Conservation (phyloP, 2,113 vertebrate species). For the Propithecus coquereli region DNA sequence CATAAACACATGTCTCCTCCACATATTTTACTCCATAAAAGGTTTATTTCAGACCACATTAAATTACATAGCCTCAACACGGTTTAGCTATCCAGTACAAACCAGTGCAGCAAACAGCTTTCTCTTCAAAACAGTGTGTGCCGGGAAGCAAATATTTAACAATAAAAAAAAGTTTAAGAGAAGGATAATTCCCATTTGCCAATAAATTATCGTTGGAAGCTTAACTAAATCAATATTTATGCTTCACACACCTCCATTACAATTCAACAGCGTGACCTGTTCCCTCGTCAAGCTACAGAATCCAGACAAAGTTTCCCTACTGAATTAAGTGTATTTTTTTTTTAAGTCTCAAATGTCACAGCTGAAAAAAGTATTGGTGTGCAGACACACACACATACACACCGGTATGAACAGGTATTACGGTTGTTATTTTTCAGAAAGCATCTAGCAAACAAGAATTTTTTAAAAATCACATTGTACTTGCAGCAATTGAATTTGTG, state of each 20-base stretch:
- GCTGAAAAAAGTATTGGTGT: not conserved
- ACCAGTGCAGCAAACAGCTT: not conserved
- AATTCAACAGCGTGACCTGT: not conserved
- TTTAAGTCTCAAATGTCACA: not conserved
- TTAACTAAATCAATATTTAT: not conserved
- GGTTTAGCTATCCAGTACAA: not conserved
- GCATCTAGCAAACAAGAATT: not conserved
- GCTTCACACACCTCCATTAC: not conserved
- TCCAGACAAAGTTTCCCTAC: not conserved
- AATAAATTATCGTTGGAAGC: not conserved
- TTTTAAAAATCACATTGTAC: not conserved
- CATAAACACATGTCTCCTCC: not conserved
- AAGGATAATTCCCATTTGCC: not conserved
- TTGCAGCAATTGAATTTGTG: not conserved
- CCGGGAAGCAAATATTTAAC: not conserved
- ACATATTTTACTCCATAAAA: not conserved
- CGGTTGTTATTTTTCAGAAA: not conserved
- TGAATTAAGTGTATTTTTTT: not conserved
- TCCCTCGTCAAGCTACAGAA: not conserved
- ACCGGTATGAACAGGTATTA: not conserved
- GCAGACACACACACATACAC: not conserved
- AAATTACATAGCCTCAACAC: not conserved
- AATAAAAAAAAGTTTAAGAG: not conserved
- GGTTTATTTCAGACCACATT: not conserved
- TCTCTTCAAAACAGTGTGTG: not conserved